phyloP scores from a whole-genome alignment of 2,797 vertebrate species.

The Hemitrygon akajei region DNA sequence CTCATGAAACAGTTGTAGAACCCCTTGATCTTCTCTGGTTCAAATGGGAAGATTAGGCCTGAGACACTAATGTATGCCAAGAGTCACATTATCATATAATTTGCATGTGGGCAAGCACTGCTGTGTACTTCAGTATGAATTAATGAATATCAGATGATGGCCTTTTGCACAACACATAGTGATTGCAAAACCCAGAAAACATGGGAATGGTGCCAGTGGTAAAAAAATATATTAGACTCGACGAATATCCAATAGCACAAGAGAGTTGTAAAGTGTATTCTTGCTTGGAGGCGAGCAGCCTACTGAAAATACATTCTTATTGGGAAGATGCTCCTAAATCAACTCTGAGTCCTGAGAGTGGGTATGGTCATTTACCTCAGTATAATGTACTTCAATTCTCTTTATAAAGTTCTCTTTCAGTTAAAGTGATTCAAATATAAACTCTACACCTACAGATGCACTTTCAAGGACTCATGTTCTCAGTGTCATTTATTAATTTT shows the following conservation, averaged over 20 bases:
- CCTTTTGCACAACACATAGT: not conserved
- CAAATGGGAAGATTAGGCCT: not conserved
- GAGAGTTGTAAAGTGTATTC: not conserved
- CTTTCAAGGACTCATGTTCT: too few species aligned
- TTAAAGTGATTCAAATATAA: not conserved
- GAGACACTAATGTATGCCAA: conserved; percentile 2
- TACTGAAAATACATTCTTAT: conserved; percentile 23
- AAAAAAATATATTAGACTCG: not conserved
- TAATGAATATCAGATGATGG: conserved; percentile 11
- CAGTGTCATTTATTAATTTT: too few species aligned
- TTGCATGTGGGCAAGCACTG: not conserved
- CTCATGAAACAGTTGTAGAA: not conserved
- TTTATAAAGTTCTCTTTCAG: conserved; percentile 21
- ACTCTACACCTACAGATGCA: not conserved
- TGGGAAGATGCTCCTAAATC: not conserved
- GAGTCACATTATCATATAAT: conserved; percentile 4
- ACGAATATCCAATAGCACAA: not conserved
- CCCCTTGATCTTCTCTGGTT: not conserved
- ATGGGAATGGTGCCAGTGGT: not conserved
- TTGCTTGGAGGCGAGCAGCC: not conserved
- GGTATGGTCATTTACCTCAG: not conserved
- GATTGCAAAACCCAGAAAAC: not conserved
- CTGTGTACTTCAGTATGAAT: conserved; percentile 6
- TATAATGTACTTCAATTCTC: not conserved
- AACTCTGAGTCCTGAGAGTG: not conserved